Conservation (phyloP, 1,140 invertebrate genomes). For the Drosophila lacertosa region DNA sequence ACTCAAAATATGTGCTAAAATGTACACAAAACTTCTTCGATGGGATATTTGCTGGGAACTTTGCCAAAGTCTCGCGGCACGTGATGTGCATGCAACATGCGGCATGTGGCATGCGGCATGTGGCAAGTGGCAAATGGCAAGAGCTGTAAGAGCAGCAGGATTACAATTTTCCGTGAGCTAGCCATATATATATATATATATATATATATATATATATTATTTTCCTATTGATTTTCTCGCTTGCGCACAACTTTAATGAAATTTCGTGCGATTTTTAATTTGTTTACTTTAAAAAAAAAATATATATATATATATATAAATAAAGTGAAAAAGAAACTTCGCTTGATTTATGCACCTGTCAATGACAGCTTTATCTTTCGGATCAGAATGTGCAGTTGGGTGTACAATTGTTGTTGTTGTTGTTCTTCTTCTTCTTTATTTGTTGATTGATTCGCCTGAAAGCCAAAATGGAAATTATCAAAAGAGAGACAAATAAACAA, state of each 20-base stretch:
- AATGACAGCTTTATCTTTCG: constrained; percentile 66
- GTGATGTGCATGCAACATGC: constrained; percentile 63
- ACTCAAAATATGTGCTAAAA: constrained; percentile 70
- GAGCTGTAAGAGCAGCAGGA: constrained; percentile 47
- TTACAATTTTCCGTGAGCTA: constrained; percentile 54
- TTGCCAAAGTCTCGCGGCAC: constrained; percentile 61
- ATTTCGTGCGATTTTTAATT: constrained; percentile 59
- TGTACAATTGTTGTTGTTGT: too few relatives aligned
- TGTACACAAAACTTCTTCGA: constrained; percentile 65
- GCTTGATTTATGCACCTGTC: constrained; percentile 67
- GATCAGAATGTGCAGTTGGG: constrained; percentile 63
- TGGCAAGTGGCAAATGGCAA: constrained; percentile 10
- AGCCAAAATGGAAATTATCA: constrained; percentile 73
- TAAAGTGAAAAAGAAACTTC: constrained; percentile 18
- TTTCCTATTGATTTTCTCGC: constrained; percentile 59
- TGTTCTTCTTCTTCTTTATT: not conserved
- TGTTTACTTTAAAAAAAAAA: constrained; percentile 32
- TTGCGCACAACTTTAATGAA: constrained; percentile 50
- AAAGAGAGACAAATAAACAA: constrained; percentile 57
- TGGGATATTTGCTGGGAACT: constrained; percentile 64
- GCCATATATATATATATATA: not conserved
- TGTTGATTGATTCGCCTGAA: constrained; percentile 71
- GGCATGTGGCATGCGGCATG: constrained; percentile 24
- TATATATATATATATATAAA: not conserved
- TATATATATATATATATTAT: not conserved